These are phyloP conservation scores for Anabas testudineus DNA, from an alignment of 2,797 vertebrate species.

Conservation along the genomic window DNA sequence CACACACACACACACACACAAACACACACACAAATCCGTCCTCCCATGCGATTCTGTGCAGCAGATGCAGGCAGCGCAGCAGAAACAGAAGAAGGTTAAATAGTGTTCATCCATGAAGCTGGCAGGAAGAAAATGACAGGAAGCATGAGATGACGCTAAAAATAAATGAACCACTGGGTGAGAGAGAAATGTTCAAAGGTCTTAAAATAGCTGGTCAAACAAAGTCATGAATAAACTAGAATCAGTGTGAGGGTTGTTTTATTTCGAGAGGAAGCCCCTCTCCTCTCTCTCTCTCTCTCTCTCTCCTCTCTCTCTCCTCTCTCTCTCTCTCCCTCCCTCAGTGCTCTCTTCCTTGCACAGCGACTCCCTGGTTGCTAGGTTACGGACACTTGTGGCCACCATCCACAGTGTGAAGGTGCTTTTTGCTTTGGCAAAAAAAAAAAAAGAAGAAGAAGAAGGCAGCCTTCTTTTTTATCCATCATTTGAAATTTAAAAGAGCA, in stretches of 20 bases:
- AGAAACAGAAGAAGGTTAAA: conserved; percentile 68
- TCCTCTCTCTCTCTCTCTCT: conserved; percentile 35
- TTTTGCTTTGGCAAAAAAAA: conserved; percentile 70
- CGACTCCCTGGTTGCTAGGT: conserved; percentile 85
- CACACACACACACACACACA: conserved; percentile 35
- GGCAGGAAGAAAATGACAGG: conserved; percentile 65
- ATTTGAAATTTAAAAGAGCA: conserved; percentile 82
- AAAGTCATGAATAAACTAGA: conserved; percentile 79
- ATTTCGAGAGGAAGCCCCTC: conserved; percentile 78
- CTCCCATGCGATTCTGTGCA: conserved; percentile 63
- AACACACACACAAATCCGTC: conserved; percentile 47
- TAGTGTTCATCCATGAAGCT: conserved; percentile 41
- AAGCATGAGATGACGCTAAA: conserved; percentile 69
- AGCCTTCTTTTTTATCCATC: conserved; percentile 66
- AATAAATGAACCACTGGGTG: conserved; percentile 74
- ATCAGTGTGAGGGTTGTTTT: conserved; percentile 54
- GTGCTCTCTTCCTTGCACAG: conserved; percentile 41
- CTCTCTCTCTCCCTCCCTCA: conserved; percentile 11
- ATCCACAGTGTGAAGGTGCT: conserved; percentile 76
- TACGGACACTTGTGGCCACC: conserved; percentile 79
- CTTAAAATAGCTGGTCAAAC: conserved; percentile 82
- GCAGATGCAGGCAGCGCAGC: conserved; percentile 70
- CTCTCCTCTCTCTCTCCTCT: conserved; percentile 13
- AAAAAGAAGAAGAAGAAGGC: too few species aligned
- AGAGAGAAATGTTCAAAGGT: conserved; percentile 70